A percentile compares a stretch with the other conserved stretches of the same genome.
Evolutionary conservation across 37 sponge, comb jelly and placozoan genomes (phyloP).

Genomic region (Cliona cf. orientalis): DNA sequence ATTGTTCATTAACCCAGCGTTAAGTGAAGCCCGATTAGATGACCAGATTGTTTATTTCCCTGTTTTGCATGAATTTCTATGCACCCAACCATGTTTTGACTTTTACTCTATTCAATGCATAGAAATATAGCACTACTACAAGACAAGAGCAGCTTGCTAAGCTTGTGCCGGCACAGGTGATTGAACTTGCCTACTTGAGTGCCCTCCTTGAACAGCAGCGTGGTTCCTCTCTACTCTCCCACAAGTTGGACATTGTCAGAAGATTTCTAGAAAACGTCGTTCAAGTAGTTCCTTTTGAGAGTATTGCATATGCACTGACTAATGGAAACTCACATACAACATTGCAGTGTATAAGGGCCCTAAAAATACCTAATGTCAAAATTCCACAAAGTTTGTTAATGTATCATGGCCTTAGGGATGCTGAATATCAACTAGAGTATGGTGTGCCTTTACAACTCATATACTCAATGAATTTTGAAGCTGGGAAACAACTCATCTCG

Average conservation of each 20-base stretch:
- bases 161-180: slow-evolving; percentile 38
- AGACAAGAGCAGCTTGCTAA: slow-evolving; percentile 58
- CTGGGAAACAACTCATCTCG: background rate
- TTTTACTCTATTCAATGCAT: too few species aligned
- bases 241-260: slow-evolving; percentile 3
- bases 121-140: background rate
- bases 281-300: slow-evolving; percentile 54
- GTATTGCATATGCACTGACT: slow-evolving; percentile 41
- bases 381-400: background rate
- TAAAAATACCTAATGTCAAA: background rate
- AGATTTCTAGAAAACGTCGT: slow-evolving; percentile 49
- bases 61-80: too few species aligned
- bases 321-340: slow-evolving; percentile 12
- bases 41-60: too few species aligned
- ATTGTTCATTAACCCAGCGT: too few species aligned
- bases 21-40: too few species aligned
- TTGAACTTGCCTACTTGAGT: slow-evolving; percentile 42
- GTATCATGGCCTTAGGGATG: background rate
- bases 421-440: background rate
- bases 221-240: background rate
- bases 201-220: slow-evolving; percentile 46
- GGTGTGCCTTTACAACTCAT: background rate
- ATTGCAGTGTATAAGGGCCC: slow-evolving; percentile 25
- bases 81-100: too few species aligned
- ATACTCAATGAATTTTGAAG: background rate